Evolutionary conservation across 2,888 invertebrate species (phyloP), one percentile per base, ranked within the genome.

Genomic region (Salticus scenicus): DNA sequence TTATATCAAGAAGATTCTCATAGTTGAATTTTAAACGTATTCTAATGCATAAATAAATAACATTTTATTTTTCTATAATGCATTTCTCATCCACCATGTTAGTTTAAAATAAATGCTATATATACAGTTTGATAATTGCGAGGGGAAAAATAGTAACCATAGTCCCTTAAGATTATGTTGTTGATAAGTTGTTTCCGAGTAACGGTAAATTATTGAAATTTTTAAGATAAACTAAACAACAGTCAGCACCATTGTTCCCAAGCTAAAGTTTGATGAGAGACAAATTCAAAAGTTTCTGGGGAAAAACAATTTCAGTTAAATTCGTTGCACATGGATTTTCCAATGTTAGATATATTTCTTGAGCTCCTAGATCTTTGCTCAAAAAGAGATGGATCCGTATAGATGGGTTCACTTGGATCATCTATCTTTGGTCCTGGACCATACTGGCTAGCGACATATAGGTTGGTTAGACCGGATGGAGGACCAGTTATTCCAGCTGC

Each of bases 351-450:
- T 1, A 86, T 74, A 37, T 86, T 86, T 28, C 86, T 51, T 28
- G 72, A 30, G 79, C 88, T 63, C 79, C 76, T 87, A 83, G 89
- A 82, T 88, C 96, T 93, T 24, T 57, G 57, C 91, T 97, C 97
- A 90, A 97, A 97, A 47, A 97, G 92, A 1, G 96, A 96, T 0
- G 97, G 97, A 92, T 97, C 97, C 0, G 97, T 97, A 92, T 97
- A 97, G 89, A 97, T 97, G 0, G 97, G 97, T 91, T 97, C 97
- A 90, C 96, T 97, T 42, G 97, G 97, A 91, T 97, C 96, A 90
- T 95, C 96, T 90, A 96, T 96, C 75, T 93, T 84, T 17, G 76
- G 87, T n/a, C 85, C 86, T 0, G 88, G 85, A 37, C 37, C 37
- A 72, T 76, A 87, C 28, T 85, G 87, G 78, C 57, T 80, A 12